phyloP scores from a whole-genome alignment of 2,797 vertebrate species.

The Hydrophis major region DNA sequence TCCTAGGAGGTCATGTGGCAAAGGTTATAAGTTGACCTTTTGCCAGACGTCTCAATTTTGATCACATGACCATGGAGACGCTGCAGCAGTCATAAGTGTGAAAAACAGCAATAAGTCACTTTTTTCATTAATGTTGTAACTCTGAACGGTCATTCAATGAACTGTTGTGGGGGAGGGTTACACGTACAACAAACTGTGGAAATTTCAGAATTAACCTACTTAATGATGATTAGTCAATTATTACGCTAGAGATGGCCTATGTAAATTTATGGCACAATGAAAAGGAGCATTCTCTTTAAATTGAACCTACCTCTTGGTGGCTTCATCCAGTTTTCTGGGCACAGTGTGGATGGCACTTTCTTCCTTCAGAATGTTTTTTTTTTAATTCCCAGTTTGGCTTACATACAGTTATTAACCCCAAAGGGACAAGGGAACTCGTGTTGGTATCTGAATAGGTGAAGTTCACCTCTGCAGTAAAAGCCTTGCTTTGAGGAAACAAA shows the following conservation, averaged over 20 bases:
- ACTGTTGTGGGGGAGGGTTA: not conserved
- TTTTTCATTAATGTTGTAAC: not conserved
- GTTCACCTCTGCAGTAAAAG: constrained; percentile 2
- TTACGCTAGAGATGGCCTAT: not conserved
- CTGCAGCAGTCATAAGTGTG: not conserved
- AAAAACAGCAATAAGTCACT: not conserved
- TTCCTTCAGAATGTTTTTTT: not conserved
- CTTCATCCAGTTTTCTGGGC: not conserved
- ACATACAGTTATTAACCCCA: no score
- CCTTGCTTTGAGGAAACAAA: constrained; percentile 16
- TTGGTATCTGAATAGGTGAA: not conserved
- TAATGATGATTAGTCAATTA: not conserved
- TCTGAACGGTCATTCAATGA: not conserved
- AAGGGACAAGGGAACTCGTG: not conserved
- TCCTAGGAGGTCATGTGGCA: not conserved
- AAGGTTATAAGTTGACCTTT: not conserved
- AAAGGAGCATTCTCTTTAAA: not conserved
- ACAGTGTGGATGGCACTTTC: not conserved
- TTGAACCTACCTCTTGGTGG: not conserved
- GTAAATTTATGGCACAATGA: not conserved
- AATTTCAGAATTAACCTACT: not conserved
- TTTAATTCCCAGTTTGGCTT: not conserved
- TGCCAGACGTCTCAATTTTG: not conserved
- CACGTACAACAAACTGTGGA: not conserved
- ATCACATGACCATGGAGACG: not conserved